Evolutionary conservation across 1,140 invertebrate genomes (phyloP).

Genomic region (Neodiprion fabricii): DNA sequence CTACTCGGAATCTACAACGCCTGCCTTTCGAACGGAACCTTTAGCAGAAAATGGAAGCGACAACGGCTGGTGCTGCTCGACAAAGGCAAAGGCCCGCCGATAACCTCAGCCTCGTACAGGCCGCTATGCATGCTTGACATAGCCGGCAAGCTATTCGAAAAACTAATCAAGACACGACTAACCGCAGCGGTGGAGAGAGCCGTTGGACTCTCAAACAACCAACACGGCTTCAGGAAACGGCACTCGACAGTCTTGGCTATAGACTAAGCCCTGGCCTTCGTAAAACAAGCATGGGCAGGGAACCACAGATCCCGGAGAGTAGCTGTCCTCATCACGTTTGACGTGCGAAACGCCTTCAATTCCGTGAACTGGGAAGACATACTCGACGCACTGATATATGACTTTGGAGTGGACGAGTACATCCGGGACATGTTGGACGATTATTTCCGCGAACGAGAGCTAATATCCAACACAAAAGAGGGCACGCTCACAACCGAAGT

Average conservation of each 20-base stretch:
- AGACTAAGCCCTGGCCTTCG: conserved; percentile 13
- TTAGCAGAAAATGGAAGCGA: conserved; percentile 26
- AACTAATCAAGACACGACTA: conserved; percentile 25
- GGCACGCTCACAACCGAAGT: conserved; percentile 13
- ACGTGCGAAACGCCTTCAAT: conserved; percentile 40
- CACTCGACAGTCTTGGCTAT: conserved; percentile 30
- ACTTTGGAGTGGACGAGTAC: conserved; percentile 18
- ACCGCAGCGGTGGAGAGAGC: conserved; percentile 12
- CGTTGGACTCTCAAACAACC: conserved; percentile 21
- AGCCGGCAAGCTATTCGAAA: conserved; percentile 34
- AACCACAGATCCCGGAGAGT: conserved; percentile 6
- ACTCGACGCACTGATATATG: conserved; percentile 23
- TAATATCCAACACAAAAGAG: conserved; percentile 20
- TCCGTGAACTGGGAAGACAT: conserved; percentile 28
- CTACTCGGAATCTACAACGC: conserved; percentile 22
- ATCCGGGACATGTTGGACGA: conserved; percentile 26
- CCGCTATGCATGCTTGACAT: conserved; percentile 38
- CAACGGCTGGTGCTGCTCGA: conserved; percentile 22
- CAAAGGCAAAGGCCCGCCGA: conserved; percentile 21
- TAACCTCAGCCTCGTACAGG: conserved; percentile 26
- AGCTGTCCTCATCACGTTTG: conserved; percentile 29
- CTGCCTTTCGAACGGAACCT: conserved; percentile 23
- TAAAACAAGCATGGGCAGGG: conserved; percentile 9
- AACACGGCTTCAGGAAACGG: conserved; percentile 34
- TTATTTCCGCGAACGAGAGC: conserved; percentile 26